Conservation (phyloP, 2,888 invertebrate species). For the Nemapogon koenigi region DNA sequence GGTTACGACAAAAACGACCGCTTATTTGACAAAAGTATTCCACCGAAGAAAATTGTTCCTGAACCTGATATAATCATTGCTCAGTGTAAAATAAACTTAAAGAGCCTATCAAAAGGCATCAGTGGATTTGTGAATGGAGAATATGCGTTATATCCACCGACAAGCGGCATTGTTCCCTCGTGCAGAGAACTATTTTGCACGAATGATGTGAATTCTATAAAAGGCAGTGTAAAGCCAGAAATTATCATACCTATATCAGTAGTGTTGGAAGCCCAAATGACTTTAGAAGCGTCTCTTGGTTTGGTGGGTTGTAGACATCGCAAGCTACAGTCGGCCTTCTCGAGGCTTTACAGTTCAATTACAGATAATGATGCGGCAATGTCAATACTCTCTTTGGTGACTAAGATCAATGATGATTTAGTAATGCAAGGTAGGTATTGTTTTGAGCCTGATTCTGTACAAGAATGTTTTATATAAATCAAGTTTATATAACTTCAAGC, state of each 20-base stretch:
- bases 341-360: slow-evolving; percentile 35
- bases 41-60: slow-evolving; percentile 18
- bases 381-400: slow-evolving; percentile 26
- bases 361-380: slow-evolving; percentile 19
- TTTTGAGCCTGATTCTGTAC: too few relatives aligned
- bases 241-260: slow-evolving; percentile 28
- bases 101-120: slow-evolving; percentile 25
- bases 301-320: slow-evolving; percentile 38
- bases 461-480: too few relatives aligned
- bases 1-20: slow-evolving; percentile 33
- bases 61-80: slow-evolving; percentile 37
- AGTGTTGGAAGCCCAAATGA: slow-evolving; percentile 43
- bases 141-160: slow-evolving; percentile 37
- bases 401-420: slow-evolving; percentile 30
- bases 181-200: slow-evolving; percentile 34
- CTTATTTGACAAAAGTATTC: slow-evolving; percentile 22
- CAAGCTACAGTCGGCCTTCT: slow-evolving; percentile 23
- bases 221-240: slow-evolving; percentile 22
- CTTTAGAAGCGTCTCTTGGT: slow-evolving; percentile 40
- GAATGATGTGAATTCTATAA: slow-evolving; percentile 41
- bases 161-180: slow-evolving; percentile 17
- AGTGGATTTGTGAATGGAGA: slow-evolving; percentile 36
- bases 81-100: slow-evolving; percentile 36
- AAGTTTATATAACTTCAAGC: too few relatives aligned
- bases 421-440: slow-evolving; percentile 16